phyloP scores from a whole-genome alignment of 2,888 invertebrate genomes.

The Parthenolecanium corni region DNA sequence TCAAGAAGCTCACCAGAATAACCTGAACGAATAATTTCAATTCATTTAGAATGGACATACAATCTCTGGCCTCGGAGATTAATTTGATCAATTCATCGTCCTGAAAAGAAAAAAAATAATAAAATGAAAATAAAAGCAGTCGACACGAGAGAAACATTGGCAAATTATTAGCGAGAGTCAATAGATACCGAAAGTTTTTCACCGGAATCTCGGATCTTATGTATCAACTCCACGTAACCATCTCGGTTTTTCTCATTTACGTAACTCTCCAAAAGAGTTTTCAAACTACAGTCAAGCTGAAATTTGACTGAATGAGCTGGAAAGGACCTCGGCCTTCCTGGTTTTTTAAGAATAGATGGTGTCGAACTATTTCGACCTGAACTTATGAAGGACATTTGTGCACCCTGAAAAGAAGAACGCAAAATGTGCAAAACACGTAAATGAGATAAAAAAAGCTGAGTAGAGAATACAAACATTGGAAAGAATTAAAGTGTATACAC shows the following conservation, averaged over 20 bases:
- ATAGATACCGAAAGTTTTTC: slow-evolving; percentile 41
- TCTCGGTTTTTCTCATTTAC: slow-evolving; percentile 39
- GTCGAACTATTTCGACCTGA: slow-evolving; percentile 12
- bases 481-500: too few relatives aligned
- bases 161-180: slow-evolving; percentile 27
- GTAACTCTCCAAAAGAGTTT: slow-evolving; percentile 41
- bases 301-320: slow-evolving; percentile 41
- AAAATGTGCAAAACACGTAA: too few relatives aligned
- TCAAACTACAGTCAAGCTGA: slow-evolving; percentile 43
- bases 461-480: too few relatives aligned
- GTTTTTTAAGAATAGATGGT: slow-evolving; percentile 29
- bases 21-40: slow-evolving; percentile 50
- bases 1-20: slow-evolving; percentile 42
- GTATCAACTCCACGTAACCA: slow-evolving; percentile 44
- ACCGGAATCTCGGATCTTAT: slow-evolving; percentile 43
- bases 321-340: slow-evolving; percentile 1
- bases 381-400: slow-evolving; percentile 9
- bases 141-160: slow-evolving; percentile 2
- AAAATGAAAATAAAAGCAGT: slow-evolving; percentile 3
- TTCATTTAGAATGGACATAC: slow-evolving; percentile 47
- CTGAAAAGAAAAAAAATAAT: slow-evolving; percentile 37
- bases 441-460: too few relatives aligned
- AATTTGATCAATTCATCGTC: slow-evolving; percentile 48
- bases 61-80: slow-evolving; percentile 46
- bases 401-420: too few relatives aligned